Evolutionary conservation across 2,888 invertebrate genomes (phyloP).

Genomic region (Macropis europaea): DNA sequence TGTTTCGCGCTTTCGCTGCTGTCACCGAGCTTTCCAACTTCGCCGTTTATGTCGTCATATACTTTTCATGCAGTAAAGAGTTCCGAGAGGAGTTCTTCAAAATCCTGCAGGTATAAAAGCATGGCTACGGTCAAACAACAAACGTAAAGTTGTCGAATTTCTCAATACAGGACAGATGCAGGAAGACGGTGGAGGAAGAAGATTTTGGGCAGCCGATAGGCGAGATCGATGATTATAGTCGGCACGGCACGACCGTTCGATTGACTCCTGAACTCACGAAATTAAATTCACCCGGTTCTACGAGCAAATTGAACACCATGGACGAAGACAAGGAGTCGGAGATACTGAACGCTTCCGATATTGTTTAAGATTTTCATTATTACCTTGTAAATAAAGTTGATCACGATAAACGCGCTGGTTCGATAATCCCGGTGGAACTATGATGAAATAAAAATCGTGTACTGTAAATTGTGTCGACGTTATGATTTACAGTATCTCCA

Average conservation of each 20-base stretch:
- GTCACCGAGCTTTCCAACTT: slow-evolving; percentile 49
- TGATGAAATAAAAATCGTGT: too few species aligned
- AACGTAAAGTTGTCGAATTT: not conserved
- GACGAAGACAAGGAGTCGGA: slow-evolving; percentile 50
- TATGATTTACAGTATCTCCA: too few species aligned
- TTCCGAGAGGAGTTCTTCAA: slow-evolving; percentile 48
- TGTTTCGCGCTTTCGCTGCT: slow-evolving; percentile 37
- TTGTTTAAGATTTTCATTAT: slow-evolving; percentile 13
- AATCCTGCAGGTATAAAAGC: slow-evolving; percentile 33
- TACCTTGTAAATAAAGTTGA: slow-evolving; percentile 5
- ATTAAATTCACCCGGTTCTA: slow-evolving; percentile 54
- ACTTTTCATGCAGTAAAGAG: slow-evolving; percentile 45
- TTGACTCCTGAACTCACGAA: slow-evolving; percentile 55
- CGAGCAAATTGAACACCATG: slow-evolving; percentile 30
- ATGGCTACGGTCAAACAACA: not conserved
- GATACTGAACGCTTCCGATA: slow-evolving; percentile 34
- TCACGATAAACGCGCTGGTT: not conserved
- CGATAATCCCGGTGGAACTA: not conserved
- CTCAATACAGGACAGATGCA: slow-evolving; percentile 38
- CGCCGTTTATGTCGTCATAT: slow-evolving; percentile 40
- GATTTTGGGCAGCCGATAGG: slow-evolving; percentile 47
- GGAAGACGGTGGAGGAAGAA: slow-evolving; percentile 7
- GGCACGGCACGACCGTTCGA: slow-evolving; percentile 56
- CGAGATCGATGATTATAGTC: slow-evolving; percentile 55
- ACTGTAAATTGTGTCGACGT: too few species aligned